Evolutionary conservation across 2,797 vertebrate genomes (phyloP), one percentile per base, ranked within the genome.

Genomic region (Petrocephalus schoutedeni): DNA sequence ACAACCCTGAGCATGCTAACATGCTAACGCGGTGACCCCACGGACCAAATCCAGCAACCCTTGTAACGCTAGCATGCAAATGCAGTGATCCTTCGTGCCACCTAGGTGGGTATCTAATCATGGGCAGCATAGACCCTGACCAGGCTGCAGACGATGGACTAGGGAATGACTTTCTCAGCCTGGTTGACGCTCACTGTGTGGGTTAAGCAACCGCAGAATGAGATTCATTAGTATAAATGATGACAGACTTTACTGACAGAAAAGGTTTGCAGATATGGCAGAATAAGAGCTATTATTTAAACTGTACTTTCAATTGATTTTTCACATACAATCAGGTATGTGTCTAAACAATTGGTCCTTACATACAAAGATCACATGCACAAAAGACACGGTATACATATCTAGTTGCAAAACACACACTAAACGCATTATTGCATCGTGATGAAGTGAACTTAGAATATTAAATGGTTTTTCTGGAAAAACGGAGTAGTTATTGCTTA

Each of bases 401-500:
- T 49, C n/a, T 53, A 12, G 21, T 23, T 51, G 41, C n/a, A 53
- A 51, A 10, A 53, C 36, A 23, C 49, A 23, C 19, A 21, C 8
- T 83, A 83, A 49, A 21, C n/a, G 19, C 41, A 83, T 83, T 83
- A 74, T 9, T 91, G 88, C 92, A 91, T 93, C 90, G 91, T 88
- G 89, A 85, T 90, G 16, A 67, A 89, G 87, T 94, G 92, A 93
- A 92, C 93, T 92, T 92, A 91, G 53, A 86, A 67, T 21, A 23
- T 84, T 58, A 49, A 89, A 80, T 80, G 94, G 94, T 93, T 94
- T 95, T 94, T 92, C 90, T 49, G 53, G 86, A 93, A 91, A 93
- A 93, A 91, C 92, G 90, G 87, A 82, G 84, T 87, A 92, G 93
- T 94, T 94, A 92, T 88, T 93, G 90, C 93, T 95, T 90, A 91